Percentiles rank a stretch among this genome's conserved stretches.
These are phyloP conservation scores for Muntiacus reevesi DNA, from an alignment of 2,113 vertebrate species.

Conservation along the genomic window DNA sequence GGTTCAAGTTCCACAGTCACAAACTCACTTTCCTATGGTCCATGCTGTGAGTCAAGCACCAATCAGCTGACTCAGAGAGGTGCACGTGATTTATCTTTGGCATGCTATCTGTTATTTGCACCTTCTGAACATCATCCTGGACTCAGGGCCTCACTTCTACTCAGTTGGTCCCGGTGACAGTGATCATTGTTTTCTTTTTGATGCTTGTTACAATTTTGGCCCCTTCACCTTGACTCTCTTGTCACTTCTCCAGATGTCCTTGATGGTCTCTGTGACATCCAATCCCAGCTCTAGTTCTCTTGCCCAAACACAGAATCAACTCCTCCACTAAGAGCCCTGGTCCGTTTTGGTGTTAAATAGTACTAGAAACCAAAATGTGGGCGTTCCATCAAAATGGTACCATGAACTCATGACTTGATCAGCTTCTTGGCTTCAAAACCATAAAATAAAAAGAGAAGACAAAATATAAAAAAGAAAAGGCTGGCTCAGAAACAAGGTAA, in stretches of 20 bases:
- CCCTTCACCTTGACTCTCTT: neutral
- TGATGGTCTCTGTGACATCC: neutral
- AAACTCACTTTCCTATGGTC: neutral
- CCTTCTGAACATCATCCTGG: neutral
- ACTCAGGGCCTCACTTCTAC: neutral
- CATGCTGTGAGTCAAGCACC: neutral
- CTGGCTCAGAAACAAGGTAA: neutral
- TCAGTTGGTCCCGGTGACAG: neutral
- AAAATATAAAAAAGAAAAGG: neutral
- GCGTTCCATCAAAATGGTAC: neutral
- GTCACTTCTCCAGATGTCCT: neutral
- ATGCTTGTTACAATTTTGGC: neutral
- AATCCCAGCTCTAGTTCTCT: neutral
- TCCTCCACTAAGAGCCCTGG: neutral
- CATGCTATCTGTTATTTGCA: neutral
- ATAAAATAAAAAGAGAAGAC: neutral
- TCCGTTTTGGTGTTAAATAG: neutral
- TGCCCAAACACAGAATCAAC: neutral
- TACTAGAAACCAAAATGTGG: neutral
- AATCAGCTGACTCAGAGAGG: accelerated
- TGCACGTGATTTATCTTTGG: neutral
- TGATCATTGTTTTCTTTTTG: neutral
- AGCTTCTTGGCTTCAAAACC: neutral
- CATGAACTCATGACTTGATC: neutral
- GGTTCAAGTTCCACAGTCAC: neutral